Percentiles rank a stretch among this genome's conserved stretches.
phyloP scores from a whole-genome alignment of 1,140 invertebrate species.

The Rhyacophila brunnea region DNA sequence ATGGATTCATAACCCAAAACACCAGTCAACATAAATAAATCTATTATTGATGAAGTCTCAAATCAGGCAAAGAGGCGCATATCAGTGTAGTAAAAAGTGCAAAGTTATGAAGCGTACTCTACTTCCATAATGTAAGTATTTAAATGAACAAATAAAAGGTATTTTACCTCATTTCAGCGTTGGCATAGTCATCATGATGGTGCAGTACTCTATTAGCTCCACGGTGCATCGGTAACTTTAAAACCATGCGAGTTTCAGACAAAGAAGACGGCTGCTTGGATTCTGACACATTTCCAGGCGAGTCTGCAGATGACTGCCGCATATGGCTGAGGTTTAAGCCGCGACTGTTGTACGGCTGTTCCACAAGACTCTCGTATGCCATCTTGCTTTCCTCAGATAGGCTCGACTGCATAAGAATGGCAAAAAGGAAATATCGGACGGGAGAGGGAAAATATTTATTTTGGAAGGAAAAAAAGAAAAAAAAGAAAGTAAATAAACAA shows the following conservation, averaged over 20 bases:
- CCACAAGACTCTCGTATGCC: conserved; percentile 89
- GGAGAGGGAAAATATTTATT: conserved; percentile 39
- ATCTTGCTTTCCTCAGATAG: conserved; percentile 82
- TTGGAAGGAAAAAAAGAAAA: conserved; percentile 44
- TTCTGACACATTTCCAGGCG: conserved; percentile 20
- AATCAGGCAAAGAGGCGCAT: no score
- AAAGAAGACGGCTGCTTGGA: not conserved
- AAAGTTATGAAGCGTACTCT: no score
- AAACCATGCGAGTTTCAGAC: not conserved
- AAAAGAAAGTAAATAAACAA: conserved; percentile 39
- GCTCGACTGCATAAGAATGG: conserved; percentile 58
- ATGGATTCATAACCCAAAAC: no score
- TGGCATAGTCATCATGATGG: not conserved
- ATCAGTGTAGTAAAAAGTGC: no score
- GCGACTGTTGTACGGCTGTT: conserved; percentile 54
- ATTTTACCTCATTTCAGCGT: not conserved
- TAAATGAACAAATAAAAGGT: no score
- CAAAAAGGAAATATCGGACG: conserved; percentile 17
- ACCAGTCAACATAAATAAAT: no score
- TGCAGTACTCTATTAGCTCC: no score
- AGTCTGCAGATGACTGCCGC: conserved; percentile 8
- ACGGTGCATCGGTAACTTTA: not conserved
- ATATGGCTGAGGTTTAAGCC: conserved; percentile 21
- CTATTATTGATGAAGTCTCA: no score
- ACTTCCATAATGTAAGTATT: no score